Evolutionary conservation across 1,140 invertebrate genomes (phyloP).

Genomic region (Drosophila lacertosa): DNA sequence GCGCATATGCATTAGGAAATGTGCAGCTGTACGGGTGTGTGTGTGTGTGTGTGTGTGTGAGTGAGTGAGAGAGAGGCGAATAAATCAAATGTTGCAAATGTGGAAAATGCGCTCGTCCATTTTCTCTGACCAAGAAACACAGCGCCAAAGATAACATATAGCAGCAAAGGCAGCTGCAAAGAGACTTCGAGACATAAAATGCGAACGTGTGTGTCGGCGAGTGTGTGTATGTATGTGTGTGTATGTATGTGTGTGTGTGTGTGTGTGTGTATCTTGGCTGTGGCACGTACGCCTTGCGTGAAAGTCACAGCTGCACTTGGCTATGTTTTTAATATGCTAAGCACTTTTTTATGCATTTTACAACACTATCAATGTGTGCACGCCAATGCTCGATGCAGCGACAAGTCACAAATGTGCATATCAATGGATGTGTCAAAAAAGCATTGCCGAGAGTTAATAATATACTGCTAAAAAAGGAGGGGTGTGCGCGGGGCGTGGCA

Average conservation of each 20-base stretch:
- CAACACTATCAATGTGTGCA: conserved; percentile 60
- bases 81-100: conserved; percentile 69
- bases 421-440: conserved; percentile 66
- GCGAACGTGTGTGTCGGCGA: too few species aligned
- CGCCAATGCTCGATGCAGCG: conserved; percentile 35
- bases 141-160: conserved; percentile 20
- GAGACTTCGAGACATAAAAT: conserved; percentile 18
- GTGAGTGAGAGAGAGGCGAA: conserved; percentile 25
- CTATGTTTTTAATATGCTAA: conserved; percentile 72
- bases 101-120: conserved; percentile 46
- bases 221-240: conserved; percentile 2
- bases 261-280: conserved; percentile 14
- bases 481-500: background rate
- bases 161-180: background rate
- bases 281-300: conserved; percentile 49
- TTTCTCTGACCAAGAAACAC: conserved; percentile 38
- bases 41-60: conserved; percentile 2
- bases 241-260: background rate
- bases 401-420: conserved; percentile 70
- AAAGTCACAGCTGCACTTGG: conserved; percentile 53
- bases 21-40: conserved; percentile 2
- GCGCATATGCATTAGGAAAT: conserved; percentile 59
- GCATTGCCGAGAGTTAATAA: conserved; percentile 67
- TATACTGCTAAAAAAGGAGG: conserved; percentile 37
- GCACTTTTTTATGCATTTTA: conserved; percentile 68